A percentile compares a stretch with the other conserved stretches of the same genome.
Conservation (phyloP, 2,113 vertebrate species). For the Lophotis ruficrista region DNA sequence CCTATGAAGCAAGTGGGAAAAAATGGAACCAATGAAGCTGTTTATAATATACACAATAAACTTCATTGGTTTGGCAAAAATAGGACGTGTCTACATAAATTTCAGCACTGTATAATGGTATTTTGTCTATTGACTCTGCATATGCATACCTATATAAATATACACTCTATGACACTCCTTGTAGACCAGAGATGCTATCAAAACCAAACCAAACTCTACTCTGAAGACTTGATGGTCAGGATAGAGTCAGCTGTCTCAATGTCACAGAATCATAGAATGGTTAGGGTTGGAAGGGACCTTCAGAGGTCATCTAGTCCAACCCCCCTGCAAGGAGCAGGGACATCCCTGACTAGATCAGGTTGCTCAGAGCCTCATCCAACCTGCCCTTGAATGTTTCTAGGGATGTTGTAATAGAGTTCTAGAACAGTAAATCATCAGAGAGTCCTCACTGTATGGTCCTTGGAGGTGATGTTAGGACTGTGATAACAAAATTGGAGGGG, state of each 20-base stretch:
- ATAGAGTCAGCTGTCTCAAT: not conserved
- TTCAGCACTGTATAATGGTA: not conserved
- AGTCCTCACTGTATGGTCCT: not conserved
- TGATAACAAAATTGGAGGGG: not conserved
- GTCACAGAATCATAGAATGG: too few relatives aligned
- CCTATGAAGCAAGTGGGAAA: not conserved
- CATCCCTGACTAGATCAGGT: too few relatives aligned
- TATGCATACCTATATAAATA: not conserved
- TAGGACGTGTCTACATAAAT: not conserved
- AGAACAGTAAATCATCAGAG: not conserved
- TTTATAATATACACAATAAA: not conserved
- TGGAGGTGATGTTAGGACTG: not conserved
- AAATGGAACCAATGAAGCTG: not conserved
- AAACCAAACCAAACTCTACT: not conserved
- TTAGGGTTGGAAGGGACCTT: too few relatives aligned
- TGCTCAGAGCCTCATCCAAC: too few relatives aligned
- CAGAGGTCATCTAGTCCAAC: too few relatives aligned
- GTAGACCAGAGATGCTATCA: not conserved
- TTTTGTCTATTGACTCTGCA: not conserved
- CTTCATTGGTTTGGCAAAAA: not conserved
- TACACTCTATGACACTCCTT: not conserved
- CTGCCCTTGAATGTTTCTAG: too few relatives aligned
- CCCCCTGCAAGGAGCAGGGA: too few relatives aligned
- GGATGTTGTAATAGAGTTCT: not conserved
- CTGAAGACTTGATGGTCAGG: not conserved